Percentiles rank a stretch among this genome's conserved stretches.
Evolutionary conservation across 2,888 invertebrate species (phyloP).

Genomic region (Parochlus steinenii): DNA sequence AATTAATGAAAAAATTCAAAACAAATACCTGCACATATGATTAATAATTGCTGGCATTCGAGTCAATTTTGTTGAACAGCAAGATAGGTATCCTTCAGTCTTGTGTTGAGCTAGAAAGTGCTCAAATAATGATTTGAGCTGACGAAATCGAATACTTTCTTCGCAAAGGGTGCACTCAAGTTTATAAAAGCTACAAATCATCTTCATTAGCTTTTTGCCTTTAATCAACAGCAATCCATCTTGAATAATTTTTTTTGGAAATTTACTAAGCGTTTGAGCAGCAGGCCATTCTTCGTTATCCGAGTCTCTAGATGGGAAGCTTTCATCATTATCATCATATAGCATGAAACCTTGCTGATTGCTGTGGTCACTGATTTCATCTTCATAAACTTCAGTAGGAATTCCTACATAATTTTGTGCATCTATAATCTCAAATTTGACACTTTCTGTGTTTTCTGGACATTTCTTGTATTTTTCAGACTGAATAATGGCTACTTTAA

Average conservation of each 20-base stretch:
- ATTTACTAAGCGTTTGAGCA: constrained; percentile 8
- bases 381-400: not conserved
- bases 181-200: constrained; percentile 14
- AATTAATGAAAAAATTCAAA: too few relatives aligned
- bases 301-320: constrained; percentile 12
- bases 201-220: constrained; percentile 12
- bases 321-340: constrained; percentile 11
- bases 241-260: constrained; percentile 13
- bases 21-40: constrained; percentile 14
- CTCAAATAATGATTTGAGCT: constrained; percentile 3
- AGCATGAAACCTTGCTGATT: not conserved
- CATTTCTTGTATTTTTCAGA: too few relatives aligned
- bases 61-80: constrained; percentile 12
- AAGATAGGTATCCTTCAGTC: constrained; percentile 12
- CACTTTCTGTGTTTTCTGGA: too few relatives aligned
- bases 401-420: not conserved
- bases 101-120: constrained; percentile 11
- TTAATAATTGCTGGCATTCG: constrained; percentile 13
- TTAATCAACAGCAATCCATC: constrained; percentile 14
- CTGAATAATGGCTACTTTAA: too few relatives aligned
- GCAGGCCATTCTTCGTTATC: constrained; percentile 14
- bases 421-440: too few relatives aligned
- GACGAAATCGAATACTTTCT: constrained; percentile 10
- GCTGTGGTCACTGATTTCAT: not conserved
- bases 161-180: constrained; percentile 13